Evolutionary conservation across 2,888 invertebrate species (phyloP), one percentile per base, ranked within the genome.

Genomic region (Rhamphomyia laevipes): DNA sequence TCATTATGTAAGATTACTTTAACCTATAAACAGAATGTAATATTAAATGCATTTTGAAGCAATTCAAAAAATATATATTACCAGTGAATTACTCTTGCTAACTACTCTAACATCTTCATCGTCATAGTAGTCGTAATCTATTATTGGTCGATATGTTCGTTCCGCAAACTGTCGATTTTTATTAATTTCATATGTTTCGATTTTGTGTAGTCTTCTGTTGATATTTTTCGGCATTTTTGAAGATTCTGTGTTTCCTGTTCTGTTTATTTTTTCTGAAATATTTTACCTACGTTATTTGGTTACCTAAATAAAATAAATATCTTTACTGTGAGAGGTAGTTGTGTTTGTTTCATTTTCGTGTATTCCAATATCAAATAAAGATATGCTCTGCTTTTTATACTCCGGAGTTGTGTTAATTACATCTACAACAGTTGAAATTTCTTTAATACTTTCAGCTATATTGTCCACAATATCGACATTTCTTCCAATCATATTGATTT

Each of bases 81-180:
- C 68, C 66, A 77, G 73, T 43, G 73, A 68, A 27, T 70, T 71
- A 5, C 74, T 64, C 51, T 76, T 68, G 61, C 77, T 66, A 62
- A 75, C 64, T 60, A 82, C 63, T 63, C 79, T 70, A 16, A 68
- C 66, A 50, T 77, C 76, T 17, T 75, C 77, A 51, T 82, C 82
- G 56, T 85, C 84, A 57, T 84, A 84, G 57, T 82, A 81, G 58
- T 86, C 84, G 58, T 84, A 82, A 59, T 79, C 78, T 41, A 70
- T 56, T 21, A 70, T 59, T 15, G 68, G 71, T 48, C 65, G 63
- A 56, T 64, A 66, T 2, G 61, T 61, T 50, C 61, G 57, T 43
- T 57, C 61, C 3, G 57, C 53, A 46, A 40, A 49, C 18, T 50
- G 55, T 7, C 56, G 48, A 53, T 51, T 54, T 17, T 53, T 53